Conservation (phyloP, 1,140 invertebrate species). For the Nebria ingens region DNA sequence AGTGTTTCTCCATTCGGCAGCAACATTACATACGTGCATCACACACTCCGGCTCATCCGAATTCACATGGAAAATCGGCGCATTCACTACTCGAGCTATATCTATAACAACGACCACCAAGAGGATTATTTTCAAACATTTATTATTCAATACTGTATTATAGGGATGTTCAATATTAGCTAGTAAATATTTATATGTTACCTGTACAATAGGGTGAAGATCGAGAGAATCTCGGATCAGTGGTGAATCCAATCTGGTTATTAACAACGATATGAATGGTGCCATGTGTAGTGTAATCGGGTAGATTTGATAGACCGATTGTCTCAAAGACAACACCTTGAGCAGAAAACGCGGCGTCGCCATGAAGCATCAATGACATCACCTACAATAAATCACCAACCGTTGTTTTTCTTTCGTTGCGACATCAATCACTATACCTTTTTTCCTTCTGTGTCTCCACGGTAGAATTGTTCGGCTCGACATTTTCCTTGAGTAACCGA, state of each 20-base stretch:
- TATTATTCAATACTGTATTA: slow-evolving; percentile 16
- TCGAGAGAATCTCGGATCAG: slow-evolving; percentile 89
- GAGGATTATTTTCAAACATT: slow-evolving; percentile 10
- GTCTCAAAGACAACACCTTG: slow-evolving; percentile 99
- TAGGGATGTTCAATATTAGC: too few species aligned
- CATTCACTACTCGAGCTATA: slow-evolving; percentile 96
- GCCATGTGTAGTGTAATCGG: slow-evolving; percentile 96
- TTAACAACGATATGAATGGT: slow-evolving; percentile 97
- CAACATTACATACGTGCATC: slow-evolving; percentile 96
- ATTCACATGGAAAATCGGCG: slow-evolving; percentile 99
- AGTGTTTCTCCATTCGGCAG: slow-evolving; percentile 93
- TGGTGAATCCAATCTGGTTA: slow-evolving; percentile 99
- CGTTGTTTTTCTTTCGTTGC: slow-evolving; percentile 12
- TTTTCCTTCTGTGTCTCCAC: slow-evolving; percentile 93
- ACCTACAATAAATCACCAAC: slow-evolving; percentile 57
- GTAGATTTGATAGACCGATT: slow-evolving; percentile 95
- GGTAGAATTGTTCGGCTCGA: slow-evolving; percentile 95
- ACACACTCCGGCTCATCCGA: slow-evolving; percentile 98
- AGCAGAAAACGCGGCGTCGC: slow-evolving; percentile 97
- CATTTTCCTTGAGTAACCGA: slow-evolving; percentile 95
- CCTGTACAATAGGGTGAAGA: slow-evolving; percentile 97
- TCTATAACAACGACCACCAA: slow-evolving; percentile 46
- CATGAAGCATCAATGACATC: slow-evolving; percentile 92
- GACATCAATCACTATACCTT: slow-evolving; percentile 49
- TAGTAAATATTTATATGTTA: slow-evolving; percentile 29